Evolutionary conservation across 2,797 vertebrate genomes (phyloP).

Genomic region (Miichthys miiuy): DNA sequence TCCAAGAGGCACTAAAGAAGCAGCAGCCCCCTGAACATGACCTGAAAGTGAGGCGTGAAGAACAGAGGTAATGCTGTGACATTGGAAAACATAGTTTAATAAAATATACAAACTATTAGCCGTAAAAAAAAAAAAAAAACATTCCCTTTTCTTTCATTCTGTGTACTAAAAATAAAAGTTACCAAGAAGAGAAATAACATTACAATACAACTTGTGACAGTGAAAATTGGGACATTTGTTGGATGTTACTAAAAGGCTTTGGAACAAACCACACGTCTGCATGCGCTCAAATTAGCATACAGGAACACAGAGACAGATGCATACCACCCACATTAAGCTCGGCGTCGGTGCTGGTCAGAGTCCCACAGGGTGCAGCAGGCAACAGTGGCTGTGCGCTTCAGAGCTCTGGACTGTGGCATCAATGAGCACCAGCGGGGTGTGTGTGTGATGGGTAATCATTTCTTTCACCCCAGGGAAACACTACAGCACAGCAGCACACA

Average conservation of each 20-base stretch:
- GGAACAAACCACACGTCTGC: neutral
- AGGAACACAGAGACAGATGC: neutral
- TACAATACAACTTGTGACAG: slow-evolving; percentile 33
- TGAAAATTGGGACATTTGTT: slow-evolving; percentile 40
- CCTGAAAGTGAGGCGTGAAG: slow-evolving; percentile 35
- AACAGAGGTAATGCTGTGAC: slow-evolving; percentile 41
- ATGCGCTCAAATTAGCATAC: slow-evolving; percentile 19
- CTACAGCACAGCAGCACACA: slow-evolving; percentile 77
- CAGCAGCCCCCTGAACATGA: slow-evolving; percentile 14
- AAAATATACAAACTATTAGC: neutral
- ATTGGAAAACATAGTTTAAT: slow-evolving; percentile 9
- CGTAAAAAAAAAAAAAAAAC: neutral
- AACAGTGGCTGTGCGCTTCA: slow-evolving; percentile 82
- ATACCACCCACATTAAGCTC: slow-evolving; percentile 23
- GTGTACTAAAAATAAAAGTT: slow-evolving; percentile 16
- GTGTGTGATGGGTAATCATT: slow-evolving; percentile 88
- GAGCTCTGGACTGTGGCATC: slow-evolving; percentile 86
- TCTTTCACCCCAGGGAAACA: slow-evolving; percentile 88
- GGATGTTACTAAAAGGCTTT: slow-evolving; percentile 16
- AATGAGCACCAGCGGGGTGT: slow-evolving; percentile 88
- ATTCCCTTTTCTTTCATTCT: neutral
- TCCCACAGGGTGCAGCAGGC: slow-evolving; percentile 83
- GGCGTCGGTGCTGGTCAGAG: slow-evolving; percentile 51
- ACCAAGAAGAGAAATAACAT: slow-evolving; percentile 14
- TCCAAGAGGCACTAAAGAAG: slow-evolving; percentile 36